These are phyloP conservation scores for Gavialis gangeticus DNA, from an alignment of 2,113 vertebrate species.

Conservation along the genomic window DNA sequence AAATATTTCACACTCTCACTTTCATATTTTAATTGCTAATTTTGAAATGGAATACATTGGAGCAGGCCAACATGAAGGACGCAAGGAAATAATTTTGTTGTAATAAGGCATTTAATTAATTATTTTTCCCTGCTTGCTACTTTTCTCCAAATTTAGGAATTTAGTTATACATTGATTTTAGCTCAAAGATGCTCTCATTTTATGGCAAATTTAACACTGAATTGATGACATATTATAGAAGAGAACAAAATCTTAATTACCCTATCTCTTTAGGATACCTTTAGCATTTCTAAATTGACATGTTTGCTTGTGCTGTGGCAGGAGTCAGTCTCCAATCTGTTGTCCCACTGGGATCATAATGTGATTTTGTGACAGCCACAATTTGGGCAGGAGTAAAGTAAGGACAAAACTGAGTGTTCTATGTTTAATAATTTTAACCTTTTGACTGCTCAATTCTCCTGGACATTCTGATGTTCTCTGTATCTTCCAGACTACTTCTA, in stretches of 20 bases:
- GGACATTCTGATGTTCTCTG: neutral
- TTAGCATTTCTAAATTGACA: neutral
- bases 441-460: neutral
- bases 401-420: neutral
- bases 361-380: neutral
- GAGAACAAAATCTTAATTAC: neutral
- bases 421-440: neutral
- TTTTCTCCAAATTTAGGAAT: neutral
- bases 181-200: neutral
- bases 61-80: conserved; percentile 44
- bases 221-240: neutral
- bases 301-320: neutral
- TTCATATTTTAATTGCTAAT: conserved; percentile 69
- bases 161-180: conserved; percentile 38
- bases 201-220: conserved; percentile 3
- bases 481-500: neutral
- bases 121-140: neutral
- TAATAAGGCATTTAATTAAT: conserved; percentile 4
- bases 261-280: neutral
- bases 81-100: conserved; percentile 44
- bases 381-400: neutral
- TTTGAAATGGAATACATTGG: conserved; percentile 52
- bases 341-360: neutral
- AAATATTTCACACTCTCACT: conserved; percentile 66
- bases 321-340: neutral